Percentiles rank a stretch among this genome's conserved stretches.
phyloP scores from a whole-genome alignment of 1,140 invertebrate species.

The Drosophila ironensis region DNA sequence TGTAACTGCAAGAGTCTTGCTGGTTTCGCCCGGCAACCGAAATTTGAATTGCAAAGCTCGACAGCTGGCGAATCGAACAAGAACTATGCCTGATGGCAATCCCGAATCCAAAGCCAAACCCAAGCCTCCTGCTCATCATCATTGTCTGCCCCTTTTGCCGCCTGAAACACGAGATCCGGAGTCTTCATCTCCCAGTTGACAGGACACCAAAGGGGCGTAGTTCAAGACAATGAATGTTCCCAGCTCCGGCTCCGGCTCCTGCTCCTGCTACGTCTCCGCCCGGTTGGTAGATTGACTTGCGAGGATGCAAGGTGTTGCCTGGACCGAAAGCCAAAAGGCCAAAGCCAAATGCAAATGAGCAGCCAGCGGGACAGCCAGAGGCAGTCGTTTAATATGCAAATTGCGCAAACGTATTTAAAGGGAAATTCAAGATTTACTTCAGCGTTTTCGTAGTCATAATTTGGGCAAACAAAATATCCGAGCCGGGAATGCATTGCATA shows the following conservation, averaged over 20 bases:
- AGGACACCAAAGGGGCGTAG: slow-evolving; percentile 73
- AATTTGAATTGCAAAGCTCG: slow-evolving; percentile 71
- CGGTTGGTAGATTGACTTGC: slow-evolving; percentile 48
- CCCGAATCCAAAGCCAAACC: too few relatives aligned
- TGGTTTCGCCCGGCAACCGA: not conserved
- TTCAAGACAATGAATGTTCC: slow-evolving; percentile 53
- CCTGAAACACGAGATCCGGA: too few relatives aligned
- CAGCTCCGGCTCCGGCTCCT: slow-evolving; percentile 10
- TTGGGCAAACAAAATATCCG: slow-evolving; percentile 12
- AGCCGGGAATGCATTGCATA: slow-evolving; percentile 57
- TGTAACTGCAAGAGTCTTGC: slow-evolving; percentile 4
- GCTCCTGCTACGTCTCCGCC: slow-evolving; percentile 1
- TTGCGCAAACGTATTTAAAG: slow-evolving; percentile 57
- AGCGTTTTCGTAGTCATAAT: slow-evolving; percentile 20
- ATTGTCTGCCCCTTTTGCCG: slow-evolving; percentile 27
- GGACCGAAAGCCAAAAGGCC: slow-evolving; percentile 7
- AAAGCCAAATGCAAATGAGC: slow-evolving; percentile 60
- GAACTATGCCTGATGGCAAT: slow-evolving; percentile 16
- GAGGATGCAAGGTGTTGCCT: slow-evolving; percentile 30
- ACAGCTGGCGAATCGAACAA: slow-evolving; percentile 34
- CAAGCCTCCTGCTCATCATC: slow-evolving; percentile 3
- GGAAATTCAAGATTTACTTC: slow-evolving; percentile 16
- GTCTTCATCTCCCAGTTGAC: slow-evolving; percentile 44
- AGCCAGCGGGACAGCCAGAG: not conserved
- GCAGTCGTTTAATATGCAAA: slow-evolving; percentile 59